phyloP scores from a whole-genome alignment of 2,113 vertebrate genomes.

The Nothocercus nigrocapillus region DNA sequence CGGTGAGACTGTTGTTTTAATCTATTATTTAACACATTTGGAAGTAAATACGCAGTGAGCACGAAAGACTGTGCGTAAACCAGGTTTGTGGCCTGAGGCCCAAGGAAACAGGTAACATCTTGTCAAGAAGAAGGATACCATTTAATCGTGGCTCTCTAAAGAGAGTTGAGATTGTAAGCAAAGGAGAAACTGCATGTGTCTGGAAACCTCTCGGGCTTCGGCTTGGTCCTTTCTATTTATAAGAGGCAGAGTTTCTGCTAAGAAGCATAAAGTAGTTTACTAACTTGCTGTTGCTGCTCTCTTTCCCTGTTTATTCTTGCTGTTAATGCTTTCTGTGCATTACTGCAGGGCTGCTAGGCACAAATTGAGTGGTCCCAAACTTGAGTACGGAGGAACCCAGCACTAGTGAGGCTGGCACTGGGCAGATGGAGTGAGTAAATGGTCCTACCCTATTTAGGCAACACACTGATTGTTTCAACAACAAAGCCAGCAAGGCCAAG shows the following conservation, averaged over 20 bases:
- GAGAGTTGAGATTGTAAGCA: not conserved
- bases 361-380: fast-evolving
- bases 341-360: not conserved
- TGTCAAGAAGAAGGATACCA: not conserved
- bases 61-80: not conserved
- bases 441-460: conserved; percentile 5
- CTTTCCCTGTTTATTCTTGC: not conserved
- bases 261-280: not conserved
- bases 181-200: not conserved
- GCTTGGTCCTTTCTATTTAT: not conserved
- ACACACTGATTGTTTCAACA: not conserved
- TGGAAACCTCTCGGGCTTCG: not conserved
- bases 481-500: not conserved
- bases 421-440: not conserved
- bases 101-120: not conserved
- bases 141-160: not conserved
- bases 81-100: not conserved
- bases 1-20: not conserved
- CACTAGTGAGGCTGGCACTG: not conserved
- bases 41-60: not conserved
- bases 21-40: not conserved
- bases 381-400: not conserved
- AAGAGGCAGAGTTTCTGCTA: not conserved
- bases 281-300: not conserved
- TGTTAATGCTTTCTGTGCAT: not conserved